Conservation (phyloP, 2,888 invertebrate species). For the Ornithoptera priamus region DNA sequence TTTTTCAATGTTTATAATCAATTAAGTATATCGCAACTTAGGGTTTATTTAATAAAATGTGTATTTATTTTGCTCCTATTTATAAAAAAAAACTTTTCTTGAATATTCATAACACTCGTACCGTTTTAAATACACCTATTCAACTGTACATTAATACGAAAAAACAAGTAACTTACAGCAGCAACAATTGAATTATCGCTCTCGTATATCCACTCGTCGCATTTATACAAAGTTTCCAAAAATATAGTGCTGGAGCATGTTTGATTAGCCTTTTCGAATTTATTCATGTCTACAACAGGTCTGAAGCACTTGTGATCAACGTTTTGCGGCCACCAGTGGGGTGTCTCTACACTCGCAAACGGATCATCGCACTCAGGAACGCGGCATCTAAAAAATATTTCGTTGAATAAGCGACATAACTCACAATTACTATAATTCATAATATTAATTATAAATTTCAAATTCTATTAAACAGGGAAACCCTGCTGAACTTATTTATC, state of each 20-base stretch:
- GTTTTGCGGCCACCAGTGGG: conserved; percentile 60
- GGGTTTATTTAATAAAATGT: too few relatives aligned
- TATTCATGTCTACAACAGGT: conserved; percentile 46
- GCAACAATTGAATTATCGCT: conserved; percentile 59
- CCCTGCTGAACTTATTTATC: too few relatives aligned
- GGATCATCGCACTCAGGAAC: conserved; percentile 57
- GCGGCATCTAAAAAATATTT: conserved; percentile 48
- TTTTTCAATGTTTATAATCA: too few relatives aligned
- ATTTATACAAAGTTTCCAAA: conserved; percentile 47
- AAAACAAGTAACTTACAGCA: conserved; percentile 44
- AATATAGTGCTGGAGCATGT: conserved; percentile 55
- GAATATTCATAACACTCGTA: neutral
- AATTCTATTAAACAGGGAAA: too few relatives aligned
- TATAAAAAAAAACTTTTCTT: too few relatives aligned
- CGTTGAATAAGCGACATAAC: neutral
- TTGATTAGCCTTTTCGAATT: conserved; percentile 40
- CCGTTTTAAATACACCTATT: neutral
- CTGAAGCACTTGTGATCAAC: conserved; percentile 52
- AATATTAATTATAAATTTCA: too few relatives aligned
- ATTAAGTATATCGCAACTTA: too few relatives aligned
- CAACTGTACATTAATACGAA: neutral
- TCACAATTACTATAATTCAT: too few relatives aligned
- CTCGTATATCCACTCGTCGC: conserved; percentile 63
- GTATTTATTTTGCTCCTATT: too few relatives aligned
- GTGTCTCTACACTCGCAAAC: conserved; percentile 42